Evolutionary conservation across 2,888 invertebrate species (phyloP), one percentile per base, ranked within the genome.

Genomic region (Alloscopus bannaensis): DNA sequence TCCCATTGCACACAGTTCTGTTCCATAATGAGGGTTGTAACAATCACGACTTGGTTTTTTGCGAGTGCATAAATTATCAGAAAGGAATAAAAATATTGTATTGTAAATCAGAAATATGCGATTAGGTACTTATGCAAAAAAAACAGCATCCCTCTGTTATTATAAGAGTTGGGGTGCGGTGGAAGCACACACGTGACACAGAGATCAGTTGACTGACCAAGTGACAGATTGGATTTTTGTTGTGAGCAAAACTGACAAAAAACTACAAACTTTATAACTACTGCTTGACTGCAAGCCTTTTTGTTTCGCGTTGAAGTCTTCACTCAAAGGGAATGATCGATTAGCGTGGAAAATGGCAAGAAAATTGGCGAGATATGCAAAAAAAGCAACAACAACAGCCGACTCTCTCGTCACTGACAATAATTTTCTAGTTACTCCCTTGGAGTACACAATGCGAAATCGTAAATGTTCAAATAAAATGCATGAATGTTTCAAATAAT

Each of bases 401-500:
- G n/a, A n/a, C n/a, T n/a, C n/a, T n/a, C n/a, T n/a, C n/a, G n/a
- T n/a, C n/a, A n/a, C n/a, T n/a, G n/a, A n/a, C n/a, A n/a, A n/a
- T n/a, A n/a, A 47, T 6, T 47, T 47, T 6, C 47, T 13, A n/a
- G 11, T 47, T n/a, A 6, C 4, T 13, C 18, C n/a, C 18, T 11
- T 55, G 28, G 28, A 26, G 26, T 55, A 1, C 26, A 55, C 26
- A 55, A 50, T 50, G 22, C 18, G 36, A 60, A 62, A 62, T 62
- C 22, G 31, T 29, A 59, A 59, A 24, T 26, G 55, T 24, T 42
- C 40, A 62, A 62, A 62, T 62, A 62, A 62, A 62, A 62, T 62
- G 62, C 62, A 24, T 62, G 22, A 62, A 62, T 42, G 42, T 62
- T 62, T 45, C 42, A 26, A 62, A 62, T 62, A 62, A 62, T 62